Base-by-base conservation (phyloP, 2,888 invertebrate species). In the Drosophila buzzatii region DNA sequence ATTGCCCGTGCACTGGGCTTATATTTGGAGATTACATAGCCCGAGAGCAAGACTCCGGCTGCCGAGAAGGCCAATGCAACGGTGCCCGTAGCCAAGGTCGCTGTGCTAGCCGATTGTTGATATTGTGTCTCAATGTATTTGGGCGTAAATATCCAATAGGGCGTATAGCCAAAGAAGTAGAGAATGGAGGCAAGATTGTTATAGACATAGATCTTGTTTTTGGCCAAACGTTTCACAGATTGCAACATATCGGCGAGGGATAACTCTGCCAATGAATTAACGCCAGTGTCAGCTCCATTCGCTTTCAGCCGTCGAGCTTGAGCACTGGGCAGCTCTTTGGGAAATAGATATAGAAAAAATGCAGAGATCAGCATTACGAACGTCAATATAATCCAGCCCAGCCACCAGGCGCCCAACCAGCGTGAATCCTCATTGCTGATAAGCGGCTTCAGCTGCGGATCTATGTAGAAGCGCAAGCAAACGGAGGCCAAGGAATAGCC, bases 61-160 rank as follows among this genome's bases (percentile, higher is more conserved):
- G 95, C 95, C 10, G 95, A 95, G 92, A 95, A 96, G 5, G 94
- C 94, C 20, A 96, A 92, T 1, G 95, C 95, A 4, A 95, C 95
- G 0, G 95, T 95, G 52, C 96, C 97, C 59, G 96, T 96, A 56
- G 96, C 95, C 76, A 97, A 93, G 77, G 96, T 96, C 16, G 76
- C 80, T 16, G 94, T 94, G 0, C 96, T 95, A 0, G 97, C 96
- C 0, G 96, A 95, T 80, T 96, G 95, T 62, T 95, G 94, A 92
- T 96, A 97, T 92, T 96, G 96, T 0, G 96, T 96, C 93, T 97
- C 97, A 69, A 97, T 96, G 88, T 97, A 96, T 91, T 97, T 97
- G 0, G 97, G 96, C 91, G 96, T 94, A 89, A 96, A 97, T 56
- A 96, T 96, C 95, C 96, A 96, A 86, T 96, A 96, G 0, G 96